These are phyloP conservation scores for Phorcus lineatus DNA, from an alignment of 2,888 invertebrate genomes.

Conservation along the genomic window DNA sequence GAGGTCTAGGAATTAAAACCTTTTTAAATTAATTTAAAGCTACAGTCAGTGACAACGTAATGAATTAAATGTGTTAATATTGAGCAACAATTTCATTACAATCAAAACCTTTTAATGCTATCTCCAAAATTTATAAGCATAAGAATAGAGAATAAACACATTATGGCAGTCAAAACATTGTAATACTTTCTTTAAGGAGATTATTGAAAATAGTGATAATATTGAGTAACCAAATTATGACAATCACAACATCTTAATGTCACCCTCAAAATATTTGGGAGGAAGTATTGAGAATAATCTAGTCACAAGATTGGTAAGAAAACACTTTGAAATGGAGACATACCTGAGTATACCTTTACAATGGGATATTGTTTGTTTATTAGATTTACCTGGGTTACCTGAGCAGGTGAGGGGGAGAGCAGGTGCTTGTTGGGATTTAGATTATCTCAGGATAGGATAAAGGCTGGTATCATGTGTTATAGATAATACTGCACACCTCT, in stretches of 20 bases:
- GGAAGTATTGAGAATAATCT: conserved; percentile 7
- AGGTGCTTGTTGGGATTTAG: conserved; percentile 8
- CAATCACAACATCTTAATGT: not conserved
- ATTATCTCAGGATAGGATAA: not conserved
- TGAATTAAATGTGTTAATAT: not conserved
- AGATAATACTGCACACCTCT: not conserved
- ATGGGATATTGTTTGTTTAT: not conserved
- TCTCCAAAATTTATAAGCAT: not conserved
- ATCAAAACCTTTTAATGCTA: not conserved
- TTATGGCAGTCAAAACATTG: too few relatives aligned
- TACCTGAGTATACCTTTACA: not conserved
- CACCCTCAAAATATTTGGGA: not conserved
- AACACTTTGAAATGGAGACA: not conserved
- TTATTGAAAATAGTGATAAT: not conserved
- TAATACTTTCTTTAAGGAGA: too few relatives aligned
- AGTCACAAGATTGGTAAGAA: not conserved
- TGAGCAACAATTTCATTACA: not conserved
- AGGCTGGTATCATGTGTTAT: not conserved
- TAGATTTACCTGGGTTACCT: conserved; percentile 5
- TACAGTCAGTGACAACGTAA: not conserved
- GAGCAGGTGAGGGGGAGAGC: not conserved
- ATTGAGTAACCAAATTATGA: not conserved
- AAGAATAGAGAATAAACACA: not conserved
- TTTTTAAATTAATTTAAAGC: not conserved
- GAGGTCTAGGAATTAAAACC: too few relatives aligned